Conservation (phyloP, 2,113 vertebrate species). For the Cettia cetti region DNA sequence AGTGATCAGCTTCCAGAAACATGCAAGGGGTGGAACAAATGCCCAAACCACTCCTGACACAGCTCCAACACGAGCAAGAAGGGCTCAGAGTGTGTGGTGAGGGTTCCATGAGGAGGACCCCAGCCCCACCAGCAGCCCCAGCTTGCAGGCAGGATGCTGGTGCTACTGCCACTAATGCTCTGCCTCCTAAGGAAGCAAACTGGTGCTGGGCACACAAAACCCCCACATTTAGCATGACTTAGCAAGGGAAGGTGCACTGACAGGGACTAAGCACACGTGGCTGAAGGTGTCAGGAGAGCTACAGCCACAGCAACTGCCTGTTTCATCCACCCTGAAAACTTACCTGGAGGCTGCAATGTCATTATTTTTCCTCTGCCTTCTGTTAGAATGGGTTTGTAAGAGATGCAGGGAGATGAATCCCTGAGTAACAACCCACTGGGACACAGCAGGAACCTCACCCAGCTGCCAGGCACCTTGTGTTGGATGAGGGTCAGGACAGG, state of each 20-base stretch:
- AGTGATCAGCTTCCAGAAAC: neutral
- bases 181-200: neutral
- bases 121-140: neutral
- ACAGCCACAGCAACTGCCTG: neutral
- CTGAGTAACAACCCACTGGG: neutral
- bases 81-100: neutral
- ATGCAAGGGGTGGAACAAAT: neutral
- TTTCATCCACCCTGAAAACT: neutral
- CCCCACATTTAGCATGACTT: neutral
- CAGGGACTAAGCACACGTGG: neutral
- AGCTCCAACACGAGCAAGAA: neutral
- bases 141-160: neutral
- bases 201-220: neutral
- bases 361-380: neutral
- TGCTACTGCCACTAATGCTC: neutral
- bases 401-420: neutral
- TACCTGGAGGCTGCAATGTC: slow-evolving; percentile 3
- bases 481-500: neutral
- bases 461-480: neutral
- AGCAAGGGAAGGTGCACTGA: neutral
- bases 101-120: neutral
- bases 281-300: neutral
- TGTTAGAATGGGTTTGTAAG: neutral
- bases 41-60: neutral
- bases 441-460: neutral